A percentile compares a stretch with the other conserved stretches of the same genome.
Evolutionary conservation across 2,888 invertebrate species (phyloP).

Genomic region (Limulus polyphemus): DNA sequence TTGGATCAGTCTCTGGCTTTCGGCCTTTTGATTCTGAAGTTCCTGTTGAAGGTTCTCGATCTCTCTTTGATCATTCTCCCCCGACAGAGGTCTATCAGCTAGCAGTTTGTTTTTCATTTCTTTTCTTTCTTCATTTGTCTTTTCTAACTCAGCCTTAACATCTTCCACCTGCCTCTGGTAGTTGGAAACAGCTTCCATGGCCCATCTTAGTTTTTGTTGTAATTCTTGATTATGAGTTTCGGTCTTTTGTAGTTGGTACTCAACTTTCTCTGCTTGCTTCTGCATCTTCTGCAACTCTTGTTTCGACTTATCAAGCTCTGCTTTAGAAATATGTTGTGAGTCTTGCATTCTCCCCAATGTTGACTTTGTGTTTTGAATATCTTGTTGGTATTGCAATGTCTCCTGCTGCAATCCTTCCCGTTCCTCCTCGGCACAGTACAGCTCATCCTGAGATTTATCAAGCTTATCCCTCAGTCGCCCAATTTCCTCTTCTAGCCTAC

Average conservation of each 20-base stretch:
- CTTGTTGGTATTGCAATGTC: slow-evolving; percentile 22
- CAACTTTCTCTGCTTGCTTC: slow-evolving; percentile 21
- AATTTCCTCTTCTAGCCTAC: slow-evolving; percentile 5
- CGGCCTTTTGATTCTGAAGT: too few relatives aligned
- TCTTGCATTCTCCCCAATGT: slow-evolving; percentile 25
- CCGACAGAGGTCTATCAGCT: too few relatives aligned
- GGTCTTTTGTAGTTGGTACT: slow-evolving; percentile 21
- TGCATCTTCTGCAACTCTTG: slow-evolving; percentile 39
- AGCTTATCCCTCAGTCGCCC: slow-evolving; percentile 18
- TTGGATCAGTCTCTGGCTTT: too few relatives aligned
- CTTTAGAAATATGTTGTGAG: slow-evolving; percentile 24
- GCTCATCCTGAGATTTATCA: slow-evolving; percentile 39
- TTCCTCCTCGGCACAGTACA: slow-evolving; percentile 19
- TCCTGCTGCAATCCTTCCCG: slow-evolving; percentile 20
- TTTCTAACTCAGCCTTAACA: background rate
- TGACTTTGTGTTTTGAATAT: slow-evolving; percentile 25
- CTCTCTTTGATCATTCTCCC: too few relatives aligned
- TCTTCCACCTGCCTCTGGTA: slow-evolving; percentile 26
- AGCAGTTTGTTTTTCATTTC: too few relatives aligned
- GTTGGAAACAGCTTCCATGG: slow-evolving; percentile 25
- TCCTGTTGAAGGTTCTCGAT: too few relatives aligned
- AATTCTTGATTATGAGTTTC: slow-evolving; percentile 26
- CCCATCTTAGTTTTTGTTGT: slow-evolving; percentile 24
- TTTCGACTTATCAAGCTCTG: slow-evolving; percentile 24
- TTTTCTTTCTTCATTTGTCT: too few relatives aligned